These are phyloP conservation scores for Olivierus martensii DNA, from an alignment of 1,140 invertebrate genomes.

Conservation along the genomic window DNA sequence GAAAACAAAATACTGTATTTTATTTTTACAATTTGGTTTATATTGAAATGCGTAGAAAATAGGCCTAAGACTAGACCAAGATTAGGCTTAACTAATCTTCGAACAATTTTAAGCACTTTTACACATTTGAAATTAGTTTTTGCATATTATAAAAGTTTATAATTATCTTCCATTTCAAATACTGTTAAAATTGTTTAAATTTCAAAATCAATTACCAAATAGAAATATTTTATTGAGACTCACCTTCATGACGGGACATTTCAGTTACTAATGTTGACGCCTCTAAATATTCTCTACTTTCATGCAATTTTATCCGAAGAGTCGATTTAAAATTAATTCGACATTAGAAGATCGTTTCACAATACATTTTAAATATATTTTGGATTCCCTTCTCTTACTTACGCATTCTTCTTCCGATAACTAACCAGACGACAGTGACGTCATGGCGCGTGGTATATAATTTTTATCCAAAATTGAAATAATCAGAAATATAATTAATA, in stretches of 20 bases:
- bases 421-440: background rate
- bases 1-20: too few relatives aligned
- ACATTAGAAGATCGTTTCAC: background rate
- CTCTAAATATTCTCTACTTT: background rate
- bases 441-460: background rate
- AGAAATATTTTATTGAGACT: slow-evolving; percentile 24
- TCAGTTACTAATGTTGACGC: slow-evolving; percentile 23
- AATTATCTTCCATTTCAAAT: too few relatives aligned
- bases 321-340: background rate
- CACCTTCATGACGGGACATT: slow-evolving; percentile 72
- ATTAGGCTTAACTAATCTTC: too few relatives aligned
- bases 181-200: too few relatives aligned
- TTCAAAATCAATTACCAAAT: background rate
- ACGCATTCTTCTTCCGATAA: background rate
- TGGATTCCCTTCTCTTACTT: background rate
- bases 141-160: too few relatives aligned
- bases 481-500: too few relatives aligned
- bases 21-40: too few relatives aligned
- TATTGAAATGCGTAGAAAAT: too few relatives aligned
- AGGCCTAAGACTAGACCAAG: too few relatives aligned
- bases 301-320: slow-evolving; percentile 1
- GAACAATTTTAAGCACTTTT: too few relatives aligned
- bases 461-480: background rate
- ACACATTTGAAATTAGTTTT: too few relatives aligned
- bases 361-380: background rate